A percentile compares a stretch with the other conserved stretches of the same genome.
Evolutionary conservation across 2,113 vertebrate species (phyloP).

Genomic region (Emydura subglobosa): DNA sequence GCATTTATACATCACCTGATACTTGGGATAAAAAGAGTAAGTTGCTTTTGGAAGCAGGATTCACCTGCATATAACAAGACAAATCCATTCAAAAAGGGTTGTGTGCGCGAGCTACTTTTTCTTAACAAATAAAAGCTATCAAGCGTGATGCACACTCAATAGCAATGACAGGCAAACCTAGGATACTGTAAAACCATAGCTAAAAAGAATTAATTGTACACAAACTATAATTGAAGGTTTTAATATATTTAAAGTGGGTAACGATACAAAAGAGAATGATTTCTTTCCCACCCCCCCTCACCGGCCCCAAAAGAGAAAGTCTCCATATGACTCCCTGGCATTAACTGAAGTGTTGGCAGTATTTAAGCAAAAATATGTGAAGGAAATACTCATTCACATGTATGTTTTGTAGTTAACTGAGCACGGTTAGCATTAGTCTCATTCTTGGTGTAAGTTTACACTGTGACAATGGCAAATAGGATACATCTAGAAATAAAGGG

Average conservation of each 20-base stretch:
- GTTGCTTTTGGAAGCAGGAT: not conserved
- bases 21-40: not conserved
- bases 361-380: not conserved
- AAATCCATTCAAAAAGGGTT: not conserved
- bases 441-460: constrained; percentile 7
- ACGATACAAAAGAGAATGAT: not conserved
- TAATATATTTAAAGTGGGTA: not conserved
- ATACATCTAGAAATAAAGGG: constrained; percentile 43
- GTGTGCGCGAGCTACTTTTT: not conserved
- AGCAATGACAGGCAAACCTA: not conserved
- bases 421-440: not conserved
- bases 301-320: not conserved
- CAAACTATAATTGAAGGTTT: not conserved
- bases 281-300: not conserved
- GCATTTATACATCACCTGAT: not conserved
- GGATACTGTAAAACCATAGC: not conserved
- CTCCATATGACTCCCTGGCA: not conserved
- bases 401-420: not conserved
- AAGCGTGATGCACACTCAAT: not conserved
- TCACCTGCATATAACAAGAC: not conserved
- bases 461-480: constrained; percentile 15
- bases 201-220: not conserved
- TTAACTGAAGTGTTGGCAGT: not conserved
- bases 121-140: not conserved
- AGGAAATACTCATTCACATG: not conserved